A percentile compares a stretch with the other conserved stretches of the same genome.
These are phyloP conservation scores for Dilophus febrilis DNA, from an alignment of 2,888 invertebrate genomes.

Conservation along the genomic window DNA sequence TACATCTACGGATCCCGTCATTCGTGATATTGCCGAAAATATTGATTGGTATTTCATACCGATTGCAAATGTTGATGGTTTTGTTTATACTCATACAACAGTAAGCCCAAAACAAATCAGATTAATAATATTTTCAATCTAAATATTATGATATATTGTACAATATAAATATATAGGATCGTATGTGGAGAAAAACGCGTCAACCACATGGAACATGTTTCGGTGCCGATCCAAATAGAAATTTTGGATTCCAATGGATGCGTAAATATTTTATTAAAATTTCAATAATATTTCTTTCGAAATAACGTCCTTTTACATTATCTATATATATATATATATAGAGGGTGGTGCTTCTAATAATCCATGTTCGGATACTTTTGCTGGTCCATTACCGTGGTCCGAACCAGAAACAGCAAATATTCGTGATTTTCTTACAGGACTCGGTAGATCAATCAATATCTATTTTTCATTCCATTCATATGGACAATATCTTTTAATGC, in stretches of 20 bases:
- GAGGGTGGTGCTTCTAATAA: slow-evolving; percentile 31
- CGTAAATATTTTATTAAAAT: slow-evolving; percentile 1
- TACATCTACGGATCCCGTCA: slow-evolving; percentile 36
- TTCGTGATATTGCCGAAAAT: slow-evolving; percentile 40
- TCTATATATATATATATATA: too few species aligned
- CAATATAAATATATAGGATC: slow-evolving; percentile 27
- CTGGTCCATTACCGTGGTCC: slow-evolving; percentile 37
- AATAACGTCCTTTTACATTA: not conserved
- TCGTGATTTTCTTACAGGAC: slow-evolving; percentile 14
- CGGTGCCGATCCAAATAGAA: slow-evolving; percentile 26
- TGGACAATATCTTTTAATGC: slow-evolving; percentile 41
- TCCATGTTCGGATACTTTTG: slow-evolving; percentile 30
- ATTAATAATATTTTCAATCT: not conserved
- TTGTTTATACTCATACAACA: slow-evolving; percentile 40
- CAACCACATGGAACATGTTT: slow-evolving; percentile 27
- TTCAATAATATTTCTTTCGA: not conserved
- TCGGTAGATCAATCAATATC: slow-evolving; percentile 18
- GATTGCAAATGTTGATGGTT: slow-evolving; percentile 59
- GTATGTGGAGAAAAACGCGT: slow-evolving; percentile 51
- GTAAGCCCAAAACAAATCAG: slow-evolving; percentile 29
- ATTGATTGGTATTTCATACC: slow-evolving; percentile 64
- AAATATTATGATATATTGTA: not conserved
- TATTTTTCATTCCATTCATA: slow-evolving; percentile 47
- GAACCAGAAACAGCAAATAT: slow-evolving; percentile 35
- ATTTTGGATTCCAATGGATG: slow-evolving; percentile 25